Conservation (phyloP, 2,888 invertebrate species). For the Leucozona laternaria region DNA sequence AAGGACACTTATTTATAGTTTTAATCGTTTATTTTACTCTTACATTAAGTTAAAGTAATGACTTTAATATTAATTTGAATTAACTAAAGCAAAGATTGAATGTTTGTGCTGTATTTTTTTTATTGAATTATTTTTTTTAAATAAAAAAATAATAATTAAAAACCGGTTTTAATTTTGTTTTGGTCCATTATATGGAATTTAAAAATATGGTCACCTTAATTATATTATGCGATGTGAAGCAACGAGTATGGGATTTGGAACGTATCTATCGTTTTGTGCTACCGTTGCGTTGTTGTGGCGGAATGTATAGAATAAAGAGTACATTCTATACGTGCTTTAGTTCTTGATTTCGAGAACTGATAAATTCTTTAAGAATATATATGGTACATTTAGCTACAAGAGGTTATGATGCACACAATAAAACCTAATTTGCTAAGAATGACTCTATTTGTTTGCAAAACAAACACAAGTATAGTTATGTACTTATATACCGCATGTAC, state of each 20-base stretch:
- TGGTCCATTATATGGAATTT: too few relatives aligned
- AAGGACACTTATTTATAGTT: too few relatives aligned
- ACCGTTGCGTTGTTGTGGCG: not conserved
- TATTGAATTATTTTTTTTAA: too few relatives aligned
- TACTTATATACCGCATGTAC: not conserved
- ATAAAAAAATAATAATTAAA: too few relatives aligned
- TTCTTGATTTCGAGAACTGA: conserved; percentile 13
- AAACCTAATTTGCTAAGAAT: conserved; percentile 14
- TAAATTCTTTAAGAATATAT: conserved; percentile 2
- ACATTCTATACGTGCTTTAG: conserved; percentile 8
- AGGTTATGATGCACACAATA: conserved; percentile 25
- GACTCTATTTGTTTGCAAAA: not conserved
- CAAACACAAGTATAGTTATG: not conserved
- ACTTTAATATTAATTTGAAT: too few relatives aligned
- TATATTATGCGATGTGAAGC: not conserved
- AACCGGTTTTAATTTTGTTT: too few relatives aligned
- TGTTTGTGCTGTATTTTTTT: too few relatives aligned
- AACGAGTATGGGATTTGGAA: not conserved
- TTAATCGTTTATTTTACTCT: too few relatives aligned
- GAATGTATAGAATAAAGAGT: not conserved
- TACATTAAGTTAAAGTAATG: too few relatives aligned
- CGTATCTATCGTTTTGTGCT: not conserved
- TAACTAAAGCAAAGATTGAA: too few relatives aligned
- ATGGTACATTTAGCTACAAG: conserved; percentile 1
- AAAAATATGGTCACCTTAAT: too few relatives aligned